Conservation (phyloP, 1,140 invertebrate genomes). For the Frieseomelitta varia region DNA sequence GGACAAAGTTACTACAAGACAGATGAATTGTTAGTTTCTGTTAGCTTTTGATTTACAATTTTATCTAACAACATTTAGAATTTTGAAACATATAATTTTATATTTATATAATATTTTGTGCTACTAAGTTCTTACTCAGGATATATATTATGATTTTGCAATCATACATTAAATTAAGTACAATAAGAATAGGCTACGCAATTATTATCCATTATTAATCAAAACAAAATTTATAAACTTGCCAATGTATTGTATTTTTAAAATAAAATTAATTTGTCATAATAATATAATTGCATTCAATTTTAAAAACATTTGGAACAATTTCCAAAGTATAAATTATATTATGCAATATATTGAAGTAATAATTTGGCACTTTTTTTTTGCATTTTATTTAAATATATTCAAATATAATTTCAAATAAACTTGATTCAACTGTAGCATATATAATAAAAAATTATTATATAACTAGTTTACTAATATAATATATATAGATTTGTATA, state of each 20-base stretch:
- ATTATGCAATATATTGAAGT: slow-evolving; percentile 7
- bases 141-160: slow-evolving; percentile 17
- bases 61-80: neutral
- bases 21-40: neutral
- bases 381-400: slow-evolving; percentile 7
- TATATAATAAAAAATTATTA: slow-evolving; percentile 14
- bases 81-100: neutral
- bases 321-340: slow-evolving; percentile 39
- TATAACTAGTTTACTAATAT: slow-evolving; percentile 12
- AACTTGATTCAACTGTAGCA: neutral
- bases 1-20: slow-evolving; percentile 7
- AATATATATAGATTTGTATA: slow-evolving; percentile 15
- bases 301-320: slow-evolving; percentile 40
- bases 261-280: slow-evolving; percentile 13
- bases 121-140: neutral
- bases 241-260: neutral
- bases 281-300: slow-evolving; percentile 33
- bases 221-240: slow-evolving; percentile 10
- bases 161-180: slow-evolving; percentile 41
- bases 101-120: slow-evolving; percentile 20
- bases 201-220: neutral
- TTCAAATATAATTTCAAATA: slow-evolving; percentile 17
- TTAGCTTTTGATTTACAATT: neutral
- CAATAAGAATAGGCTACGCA: slow-evolving; percentile 16
- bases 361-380: slow-evolving; percentile 40